Conservation (phyloP, 2,888 invertebrate genomes). For the Priocnemis perturbator region DNA sequence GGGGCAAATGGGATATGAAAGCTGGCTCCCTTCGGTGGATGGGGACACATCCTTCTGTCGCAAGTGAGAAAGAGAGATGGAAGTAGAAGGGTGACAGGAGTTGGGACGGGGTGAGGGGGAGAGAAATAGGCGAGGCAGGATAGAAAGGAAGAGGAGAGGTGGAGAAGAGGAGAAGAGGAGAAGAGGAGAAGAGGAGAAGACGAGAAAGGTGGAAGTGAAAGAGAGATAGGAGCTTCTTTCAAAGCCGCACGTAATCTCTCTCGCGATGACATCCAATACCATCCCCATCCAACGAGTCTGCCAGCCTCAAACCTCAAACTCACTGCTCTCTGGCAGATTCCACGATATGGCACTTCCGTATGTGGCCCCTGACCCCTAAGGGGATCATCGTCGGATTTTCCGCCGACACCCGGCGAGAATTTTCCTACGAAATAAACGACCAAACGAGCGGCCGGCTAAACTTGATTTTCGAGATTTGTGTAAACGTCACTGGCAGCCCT, state of each 20-base stretch:
- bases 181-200: slow-evolving; percentile 17
- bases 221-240: slow-evolving; percentile 56
- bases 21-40: slow-evolving; percentile 49
- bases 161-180: slow-evolving; percentile 21
- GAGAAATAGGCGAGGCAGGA: slow-evolving; percentile 10
- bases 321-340: slow-evolving; percentile 53
- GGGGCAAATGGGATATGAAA: slow-evolving; percentile 60
- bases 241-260: slow-evolving; percentile 69
- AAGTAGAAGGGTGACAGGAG: neutral
- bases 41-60: neutral
- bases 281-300: slow-evolving; percentile 58
- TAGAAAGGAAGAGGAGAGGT: neutral
- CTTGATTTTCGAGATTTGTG: too few species aligned
- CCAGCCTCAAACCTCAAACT: slow-evolving; percentile 57
- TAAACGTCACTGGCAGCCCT: too few species aligned
- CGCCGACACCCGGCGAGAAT: slow-evolving; percentile 24
- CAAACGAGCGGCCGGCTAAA: slow-evolving; percentile 9
- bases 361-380: slow-evolving; percentile 45
- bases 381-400: slow-evolving; percentile 47
- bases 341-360: slow-evolving; percentile 59
- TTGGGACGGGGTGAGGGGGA: slow-evolving; percentile 7
- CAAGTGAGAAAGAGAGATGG: slow-evolving; percentile 10
- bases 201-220: slow-evolving; percentile 35
- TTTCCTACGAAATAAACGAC: slow-evolving; percentile 21
- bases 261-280: slow-evolving; percentile 69